Conservation (phyloP, 2,797 vertebrate species). For the Molossus alvarezi region DNA sequence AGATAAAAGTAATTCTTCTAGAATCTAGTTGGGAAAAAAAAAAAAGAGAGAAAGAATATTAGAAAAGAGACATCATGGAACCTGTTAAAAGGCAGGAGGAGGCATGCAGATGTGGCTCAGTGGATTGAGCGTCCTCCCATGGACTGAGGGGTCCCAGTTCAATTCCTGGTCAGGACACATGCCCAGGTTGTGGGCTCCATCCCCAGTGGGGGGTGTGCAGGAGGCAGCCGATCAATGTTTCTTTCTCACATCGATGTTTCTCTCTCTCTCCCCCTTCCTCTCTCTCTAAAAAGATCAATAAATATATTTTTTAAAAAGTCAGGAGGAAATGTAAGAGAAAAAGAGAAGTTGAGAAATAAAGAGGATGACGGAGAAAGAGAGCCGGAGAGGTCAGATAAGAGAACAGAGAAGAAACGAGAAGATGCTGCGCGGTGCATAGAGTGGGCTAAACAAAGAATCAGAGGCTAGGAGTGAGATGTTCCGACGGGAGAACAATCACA, state of each 20-base stretch:
- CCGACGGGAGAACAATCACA: background rate
- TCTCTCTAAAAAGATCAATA: too few species aligned
- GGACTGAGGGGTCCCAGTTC: too few species aligned
- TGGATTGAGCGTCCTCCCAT: too few species aligned
- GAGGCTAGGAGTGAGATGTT: background rate
- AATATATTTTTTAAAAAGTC: too few species aligned
- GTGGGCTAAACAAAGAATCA: background rate
- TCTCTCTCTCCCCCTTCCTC: too few species aligned
- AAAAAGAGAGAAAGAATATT: background rate
- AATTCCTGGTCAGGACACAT: too few species aligned
- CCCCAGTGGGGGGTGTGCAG: too few species aligned
- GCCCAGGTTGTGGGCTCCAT: too few species aligned
- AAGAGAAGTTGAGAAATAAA: background rate
- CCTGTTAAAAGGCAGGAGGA: background rate
- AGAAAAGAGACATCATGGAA: background rate
- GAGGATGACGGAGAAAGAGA: background rate
- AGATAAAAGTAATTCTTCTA: constrained; percentile 5
- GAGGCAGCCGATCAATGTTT: too few species aligned
- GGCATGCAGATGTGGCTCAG: too few species aligned
- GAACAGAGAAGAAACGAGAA: background rate
- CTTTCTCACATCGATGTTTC: too few species aligned
- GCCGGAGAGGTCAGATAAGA: background rate
- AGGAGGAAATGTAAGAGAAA: background rate
- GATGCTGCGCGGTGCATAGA: too few species aligned
- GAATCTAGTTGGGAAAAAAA: background rate